Evolutionary conservation across 64 coral and sea anemone genomes (phyloP).

Genomic region (Dendrophyllia cribrosa): DNA sequence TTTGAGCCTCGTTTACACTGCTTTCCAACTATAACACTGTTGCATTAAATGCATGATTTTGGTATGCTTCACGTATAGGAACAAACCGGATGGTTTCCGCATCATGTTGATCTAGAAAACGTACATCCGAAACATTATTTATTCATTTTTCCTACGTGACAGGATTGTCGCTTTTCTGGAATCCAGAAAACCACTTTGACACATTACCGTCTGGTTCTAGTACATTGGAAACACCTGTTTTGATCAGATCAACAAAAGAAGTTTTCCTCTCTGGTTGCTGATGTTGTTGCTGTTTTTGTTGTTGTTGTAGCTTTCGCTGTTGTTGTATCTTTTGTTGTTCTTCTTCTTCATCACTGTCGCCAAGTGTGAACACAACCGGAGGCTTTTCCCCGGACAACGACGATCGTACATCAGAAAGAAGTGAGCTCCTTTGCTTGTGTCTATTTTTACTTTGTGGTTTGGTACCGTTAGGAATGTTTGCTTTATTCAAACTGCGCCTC

Average conservation of each 20-base stretch:
- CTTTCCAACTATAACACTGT: too few species aligned
- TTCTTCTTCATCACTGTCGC: constrained; percentile 20
- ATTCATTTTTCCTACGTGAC: neutral
- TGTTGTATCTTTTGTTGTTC: neutral
- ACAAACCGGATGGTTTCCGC: too few species aligned
- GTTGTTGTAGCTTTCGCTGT: neutral
- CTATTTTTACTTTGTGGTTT: constrained; percentile 16
- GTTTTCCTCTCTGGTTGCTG: constrained; percentile 1
- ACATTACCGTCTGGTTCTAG: constrained; percentile 16
- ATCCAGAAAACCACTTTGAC: constrained; percentile 28
- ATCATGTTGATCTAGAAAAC: too few species aligned
- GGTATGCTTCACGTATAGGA: too few species aligned
- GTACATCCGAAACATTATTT: neutral
- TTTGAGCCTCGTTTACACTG: too few species aligned
- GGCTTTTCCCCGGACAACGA: neutral
- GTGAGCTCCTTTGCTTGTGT: neutral
- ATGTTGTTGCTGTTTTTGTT: neutral
- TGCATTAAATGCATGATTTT: too few species aligned
- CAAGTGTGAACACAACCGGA: constrained; percentile 27
- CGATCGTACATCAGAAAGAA: neutral
- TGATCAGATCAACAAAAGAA: constrained; percentile 33
- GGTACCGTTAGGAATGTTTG: constrained; percentile 16
- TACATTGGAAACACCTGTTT: neutral
- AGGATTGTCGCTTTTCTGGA: constrained; percentile 17
- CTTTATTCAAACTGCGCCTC: neutral